phyloP scores from a whole-genome alignment of 2,797 vertebrate species.

The Pangasius sanitwongsei region DNA sequence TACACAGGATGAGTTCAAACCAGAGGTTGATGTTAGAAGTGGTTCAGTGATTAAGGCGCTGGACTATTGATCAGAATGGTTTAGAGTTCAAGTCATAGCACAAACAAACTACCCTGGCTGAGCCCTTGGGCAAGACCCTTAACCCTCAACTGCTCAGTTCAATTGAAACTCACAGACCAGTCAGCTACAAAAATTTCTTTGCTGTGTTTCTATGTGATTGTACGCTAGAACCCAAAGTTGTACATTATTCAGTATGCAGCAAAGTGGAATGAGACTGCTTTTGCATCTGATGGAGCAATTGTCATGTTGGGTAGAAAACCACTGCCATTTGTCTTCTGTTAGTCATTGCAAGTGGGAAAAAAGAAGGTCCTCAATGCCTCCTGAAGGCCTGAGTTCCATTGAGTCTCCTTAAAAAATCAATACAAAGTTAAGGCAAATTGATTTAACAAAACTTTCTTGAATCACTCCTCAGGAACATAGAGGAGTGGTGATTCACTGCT shows the following conservation, averaged over 20 bases:
- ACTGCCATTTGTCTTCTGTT: conserved; percentile 6
- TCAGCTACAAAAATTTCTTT: neutral
- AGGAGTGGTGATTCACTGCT: conserved; percentile 16
- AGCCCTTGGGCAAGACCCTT: neutral
- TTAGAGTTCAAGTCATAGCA: neutral
- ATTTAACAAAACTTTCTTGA: conserved; percentile 22
- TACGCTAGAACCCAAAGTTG: neutral
- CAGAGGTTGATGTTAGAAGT: neutral
- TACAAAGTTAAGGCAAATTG: conserved; percentile 28
- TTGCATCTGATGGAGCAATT: neutral
- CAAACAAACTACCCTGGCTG: neutral
- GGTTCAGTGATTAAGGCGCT: neutral
- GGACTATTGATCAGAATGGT: neutral
- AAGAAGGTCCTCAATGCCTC: neutral
- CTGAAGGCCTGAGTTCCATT: neutral
- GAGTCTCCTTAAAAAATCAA: conserved; percentile 18
- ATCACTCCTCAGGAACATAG: conserved; percentile 12
- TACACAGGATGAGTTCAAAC: neutral
- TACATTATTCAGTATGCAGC: neutral
- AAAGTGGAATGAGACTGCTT: neutral
- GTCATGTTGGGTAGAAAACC: neutral
- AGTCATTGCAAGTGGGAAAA: neutral
- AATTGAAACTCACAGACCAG: neutral
- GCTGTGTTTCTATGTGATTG: neutral
- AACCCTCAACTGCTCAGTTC: neutral